phyloP scores from a whole-genome alignment of 2,888 invertebrate species.

The Cosmia trapezina region DNA sequence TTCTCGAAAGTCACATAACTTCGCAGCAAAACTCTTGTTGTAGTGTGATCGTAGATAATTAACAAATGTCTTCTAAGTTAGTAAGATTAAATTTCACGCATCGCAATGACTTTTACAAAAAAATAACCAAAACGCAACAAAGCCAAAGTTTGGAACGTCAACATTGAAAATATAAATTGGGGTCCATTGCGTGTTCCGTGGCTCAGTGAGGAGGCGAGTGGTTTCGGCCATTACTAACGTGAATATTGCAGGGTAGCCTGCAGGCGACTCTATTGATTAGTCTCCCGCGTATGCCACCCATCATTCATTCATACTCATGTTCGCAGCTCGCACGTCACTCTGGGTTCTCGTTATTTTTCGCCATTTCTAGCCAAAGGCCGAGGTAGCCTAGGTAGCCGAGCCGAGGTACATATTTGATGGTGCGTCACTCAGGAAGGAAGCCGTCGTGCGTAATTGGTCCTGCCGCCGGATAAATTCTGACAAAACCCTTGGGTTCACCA shows the following conservation, averaged over 20 bases:
- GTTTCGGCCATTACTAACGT: constrained; percentile 75
- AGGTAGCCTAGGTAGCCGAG: constrained; percentile 74
- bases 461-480: constrained; percentile 75
- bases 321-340: constrained; percentile 75
- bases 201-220: constrained; percentile 66
- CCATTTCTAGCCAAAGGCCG: constrained; percentile 77
- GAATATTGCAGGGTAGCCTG: constrained; percentile 76
- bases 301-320: constrained; percentile 84
- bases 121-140: background rate
- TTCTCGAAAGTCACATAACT: background rate
- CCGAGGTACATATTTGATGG: constrained; percentile 84
- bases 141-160: constrained; percentile 14
- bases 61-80: background rate
- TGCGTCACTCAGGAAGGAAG: constrained; percentile 83
- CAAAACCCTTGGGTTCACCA: constrained; percentile 69
- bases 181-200: constrained; percentile 24
- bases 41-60: background rate
- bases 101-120: background rate
- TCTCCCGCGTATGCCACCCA: constrained; percentile 73
- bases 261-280: constrained; percentile 77
- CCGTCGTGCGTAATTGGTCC: constrained; percentile 81
- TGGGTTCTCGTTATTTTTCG: constrained; percentile 69
- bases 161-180: constrained; percentile 42
- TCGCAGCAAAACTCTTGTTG: background rate
- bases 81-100: background rate